Base-by-base conservation (phyloP, 1,140 invertebrate species). In the Drosophila ercepeae region DNA sequence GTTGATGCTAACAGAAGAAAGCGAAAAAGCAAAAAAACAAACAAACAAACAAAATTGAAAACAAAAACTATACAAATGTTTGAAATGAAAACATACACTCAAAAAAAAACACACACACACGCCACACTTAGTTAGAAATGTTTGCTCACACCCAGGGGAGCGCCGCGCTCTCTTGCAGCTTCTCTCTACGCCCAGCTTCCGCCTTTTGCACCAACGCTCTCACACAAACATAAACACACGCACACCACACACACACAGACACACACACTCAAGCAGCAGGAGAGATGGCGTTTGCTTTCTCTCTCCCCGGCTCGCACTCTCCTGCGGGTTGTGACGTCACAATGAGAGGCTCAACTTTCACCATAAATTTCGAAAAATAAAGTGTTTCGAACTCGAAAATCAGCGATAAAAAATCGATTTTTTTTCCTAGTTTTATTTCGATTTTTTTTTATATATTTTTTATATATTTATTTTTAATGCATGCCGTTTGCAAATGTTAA, bases 1-100 rank as follows among this genome's bases (percentile, higher is more conserved):
- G 81, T 86, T 90, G 84, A 90, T 89, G 89, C 89, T 89, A 89
- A 81, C 79, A 78, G 84, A 89, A 89, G 79, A 88, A 82, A 88
- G 69, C 61, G 61, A 84, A 81, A 75, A 70, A 67, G 59, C 51
- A 65, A 60, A 34, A 60, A 60, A 34, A n/a, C n/a, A n/a, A n/a
- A n/a, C n/a, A n/a, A 32, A 34, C 42, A 52, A 42, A 46, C 19
- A 53, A 36, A 58, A 69, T 51, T 23, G 14, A 57, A 73, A 39
- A 60, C 46, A 29, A 71, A 74, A 78, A 51, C 53, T 36, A 53
- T 63, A 63, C 36, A 75, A 70, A 64, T 64, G 60, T 72, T 70
- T n/a, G 21, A 39, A 46, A 46, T 59, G 54, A 67, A 41, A 67
- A 39, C 50, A 41, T 8, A 49, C 25, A 61, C 32, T 9, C 19